Evolutionary conservation across 2,888 invertebrate genomes (phyloP), one percentile per base, ranked within the genome.

Genomic region (Melangyna quadrimaculata): DNA sequence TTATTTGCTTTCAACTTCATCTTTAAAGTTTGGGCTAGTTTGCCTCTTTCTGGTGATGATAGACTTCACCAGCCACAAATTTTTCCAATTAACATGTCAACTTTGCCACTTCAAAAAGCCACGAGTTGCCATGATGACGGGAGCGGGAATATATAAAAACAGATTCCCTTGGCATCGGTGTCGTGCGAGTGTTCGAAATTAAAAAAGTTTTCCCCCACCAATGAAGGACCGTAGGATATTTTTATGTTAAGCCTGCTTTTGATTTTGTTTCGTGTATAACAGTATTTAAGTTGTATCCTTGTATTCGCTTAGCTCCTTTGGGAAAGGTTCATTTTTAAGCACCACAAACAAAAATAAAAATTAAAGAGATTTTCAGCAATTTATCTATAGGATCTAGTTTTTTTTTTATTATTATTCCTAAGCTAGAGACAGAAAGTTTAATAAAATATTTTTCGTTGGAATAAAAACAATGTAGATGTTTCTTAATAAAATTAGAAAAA

Each of bases 51-150:
- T 27, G 17, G 6, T 45, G 53, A 17, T 83, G 79, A 74, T 74
- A 83, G 74, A 83, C 79, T 84, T 84, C 74, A n/a, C 67, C 79
- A 70, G 63, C 83, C 83, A 84, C 83, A 84, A 84, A 84, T 84
- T 79, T n/a, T 84, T 84, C 83, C 83, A 84, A 84, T 84, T 84
- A 84, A 84, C 83, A 84, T 79, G 83, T 84, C 83, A 84, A 84
- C 83, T 84, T 84, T 84, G 79, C 83, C 83, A 84, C 83, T 84
- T 84, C 70, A 79, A 75, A 82, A 84, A 79, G 79, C 83, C 83
- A 79, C 83, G 74, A 83, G 83, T 83, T 83, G 83, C 83, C 83
- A 70, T 63, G 19, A 17, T 45, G 22, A 79, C 70, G 83, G 51
- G 74, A 71, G 74, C 71, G 71, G 65, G 43, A 65, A 79, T 59